Base-by-base conservation (phyloP, 2,888 invertebrate genomes). In the Lymantria monacha region DNA sequence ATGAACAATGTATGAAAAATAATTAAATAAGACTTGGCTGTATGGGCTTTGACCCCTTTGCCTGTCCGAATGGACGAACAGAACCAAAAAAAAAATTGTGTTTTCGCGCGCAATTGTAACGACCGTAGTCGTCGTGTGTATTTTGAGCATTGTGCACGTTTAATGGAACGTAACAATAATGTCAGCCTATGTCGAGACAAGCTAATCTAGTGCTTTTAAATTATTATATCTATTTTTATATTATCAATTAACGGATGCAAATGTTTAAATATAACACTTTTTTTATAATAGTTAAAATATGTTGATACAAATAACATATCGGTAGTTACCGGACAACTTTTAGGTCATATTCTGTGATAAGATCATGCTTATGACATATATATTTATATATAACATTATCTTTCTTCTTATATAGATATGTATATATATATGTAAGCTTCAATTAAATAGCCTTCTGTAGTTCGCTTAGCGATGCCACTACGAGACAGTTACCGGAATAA, bases 321-420 rank as follows among this genome's bases (percentile, higher is more conserved):
- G 83, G 75, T 86, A 87, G 76, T 56, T 72, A 77, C 83, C 77
- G 79, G 71, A 76, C 73, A 80, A 44, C 65, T 76, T 79, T 71
- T 83, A 81, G 77, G 76, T 85, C 82, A 84, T 87, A 85, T 83
- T 83, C 88, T 91, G 91, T 91, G 90, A 90, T 90, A 91, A 86
- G 85, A 72, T 75, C 83, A 87, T 83, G 81, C 84, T 87, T 88
- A 85, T 85, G 85, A 86, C 79, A 72, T 87, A 83, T 79, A 78
- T 56, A 64, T 65, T 36, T 56, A 54, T 57, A n/a, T n/a, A 68
- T 65, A 14, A 51, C 22, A 22, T 22, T 42, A 57, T 57, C 67
- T 67, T 81, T 74, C 79, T 82, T 74, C 41, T 41, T 14, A 13
- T 30, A 42, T 30, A 42, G 11, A 7, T 30, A 42, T 9, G 22